Conservation (phyloP, 1,140 invertebrate genomes). For the Zophobas morio region DNA sequence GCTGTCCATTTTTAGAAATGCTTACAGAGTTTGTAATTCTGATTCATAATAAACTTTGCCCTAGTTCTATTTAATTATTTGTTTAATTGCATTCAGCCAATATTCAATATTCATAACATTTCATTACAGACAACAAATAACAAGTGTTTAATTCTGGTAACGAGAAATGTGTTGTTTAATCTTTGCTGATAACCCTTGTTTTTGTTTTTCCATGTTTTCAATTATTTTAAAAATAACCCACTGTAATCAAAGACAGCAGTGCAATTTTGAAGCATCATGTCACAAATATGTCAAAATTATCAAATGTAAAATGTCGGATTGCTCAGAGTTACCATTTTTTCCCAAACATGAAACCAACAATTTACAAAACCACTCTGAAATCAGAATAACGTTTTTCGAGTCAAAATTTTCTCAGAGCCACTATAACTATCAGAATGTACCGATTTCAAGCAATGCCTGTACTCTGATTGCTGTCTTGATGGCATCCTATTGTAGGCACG, state of each 20-base stretch:
- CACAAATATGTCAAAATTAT: slow-evolving; percentile 46
- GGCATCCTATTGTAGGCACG: slow-evolving; percentile 59
- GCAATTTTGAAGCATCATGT: slow-evolving; percentile 19
- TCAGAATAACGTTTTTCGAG: slow-evolving; percentile 63
- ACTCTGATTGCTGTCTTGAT: slow-evolving; percentile 64
- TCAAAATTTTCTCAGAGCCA: slow-evolving; percentile 62
- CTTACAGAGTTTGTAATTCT: no score
- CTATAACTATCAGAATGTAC: slow-evolving; percentile 61
- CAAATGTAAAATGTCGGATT: slow-evolving; percentile 37
- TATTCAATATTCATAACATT: no score
- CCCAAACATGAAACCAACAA: slow-evolving; percentile 61
- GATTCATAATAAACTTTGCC: no score
- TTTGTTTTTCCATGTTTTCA: background rate
- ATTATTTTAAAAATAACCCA: background rate
- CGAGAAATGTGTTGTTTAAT: background rate
- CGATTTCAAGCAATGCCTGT: slow-evolving; percentile 64
- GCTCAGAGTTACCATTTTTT: slow-evolving; percentile 61
- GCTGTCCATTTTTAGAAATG: no score
- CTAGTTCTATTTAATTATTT: no score
- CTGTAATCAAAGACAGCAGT: background rate
- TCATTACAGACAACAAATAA: no score
- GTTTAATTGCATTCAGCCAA: no score
- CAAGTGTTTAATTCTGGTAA: no score
- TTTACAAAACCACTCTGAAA: slow-evolving; percentile 52
- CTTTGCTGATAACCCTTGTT: background rate